A percentile compares a stretch with the other conserved stretches of the same genome.
Evolutionary conservation across 2,113 vertebrate genomes (phyloP).

Genomic region (Eptesicus fuscus): DNA sequence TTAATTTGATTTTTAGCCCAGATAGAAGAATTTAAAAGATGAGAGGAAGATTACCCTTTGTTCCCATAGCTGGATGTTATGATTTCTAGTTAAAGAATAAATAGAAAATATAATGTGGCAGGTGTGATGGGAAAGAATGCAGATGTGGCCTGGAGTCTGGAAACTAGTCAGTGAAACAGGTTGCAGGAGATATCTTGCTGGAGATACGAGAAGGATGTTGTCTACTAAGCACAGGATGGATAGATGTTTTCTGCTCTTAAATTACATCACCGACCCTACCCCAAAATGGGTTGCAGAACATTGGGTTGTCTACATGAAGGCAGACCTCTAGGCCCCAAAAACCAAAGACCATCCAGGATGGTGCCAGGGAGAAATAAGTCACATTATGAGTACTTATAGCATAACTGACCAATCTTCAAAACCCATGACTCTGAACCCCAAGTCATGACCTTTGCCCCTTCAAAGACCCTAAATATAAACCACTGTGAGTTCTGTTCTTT

Average conservation of each 20-base stretch:
- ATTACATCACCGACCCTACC: not conserved
- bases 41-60: too few species aligned
- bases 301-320: not conserved
- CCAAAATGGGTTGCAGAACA: not conserved
- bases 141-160: not conserved
- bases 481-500: not conserved
- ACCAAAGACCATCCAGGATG: not conserved
- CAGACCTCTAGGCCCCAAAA: not conserved
- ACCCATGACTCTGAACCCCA: not conserved
- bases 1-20: too few species aligned
- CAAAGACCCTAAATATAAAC: not conserved
- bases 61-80: too few species aligned
- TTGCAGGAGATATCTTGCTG: too few species aligned
- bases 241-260: not conserved
- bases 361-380: not conserved
- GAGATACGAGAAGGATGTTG: too few species aligned
- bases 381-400: not conserved
- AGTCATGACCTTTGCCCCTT: not conserved
- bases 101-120: too few species aligned
- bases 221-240: too few species aligned
- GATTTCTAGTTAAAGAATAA: too few species aligned
- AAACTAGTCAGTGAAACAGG: too few species aligned
- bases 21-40: too few species aligned
- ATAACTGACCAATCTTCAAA: not conserved
- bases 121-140: too few species aligned